These are phyloP conservation scores for Notolepis coatsorum DNA, from an alignment of 2,797 vertebrate genomes.

Conservation along the genomic window DNA sequence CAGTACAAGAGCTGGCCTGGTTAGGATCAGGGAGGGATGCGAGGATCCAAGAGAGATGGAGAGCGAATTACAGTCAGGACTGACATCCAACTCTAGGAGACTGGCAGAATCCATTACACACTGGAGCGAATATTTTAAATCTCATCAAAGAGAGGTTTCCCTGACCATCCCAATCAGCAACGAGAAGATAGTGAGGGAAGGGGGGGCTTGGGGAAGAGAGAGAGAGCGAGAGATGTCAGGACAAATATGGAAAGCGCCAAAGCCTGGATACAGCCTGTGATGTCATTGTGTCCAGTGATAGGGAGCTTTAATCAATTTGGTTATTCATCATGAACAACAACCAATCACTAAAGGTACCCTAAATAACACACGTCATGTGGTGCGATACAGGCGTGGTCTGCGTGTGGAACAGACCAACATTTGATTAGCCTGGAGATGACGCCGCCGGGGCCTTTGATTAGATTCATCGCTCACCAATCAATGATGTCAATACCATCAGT, in stretches of 20 bases:
- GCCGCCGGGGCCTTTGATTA: neutral
- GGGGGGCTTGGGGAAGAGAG: too few relatives aligned
- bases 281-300: neutral
- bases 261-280: neutral
- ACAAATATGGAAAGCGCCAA: neutral
- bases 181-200: too few relatives aligned
- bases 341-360: neutral
- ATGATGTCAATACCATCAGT: neutral
- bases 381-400: too few relatives aligned
- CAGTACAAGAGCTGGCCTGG: neutral
- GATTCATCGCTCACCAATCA: constrained; percentile 11
- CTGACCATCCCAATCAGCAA: neutral
- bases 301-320: neutral
- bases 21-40: neutral
- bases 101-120: constrained; percentile 1
- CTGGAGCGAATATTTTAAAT: neutral
- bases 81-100: neutral
- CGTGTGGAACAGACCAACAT: too few relatives aligned
- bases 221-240: neutral
- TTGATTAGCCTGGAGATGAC: constrained; percentile 10
- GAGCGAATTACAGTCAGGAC: neutral
- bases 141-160: constrained; percentile 7
- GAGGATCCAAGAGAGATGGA: neutral
- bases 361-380: neutral
- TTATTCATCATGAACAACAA: constrained; percentile 22